phyloP scores from a whole-genome alignment of 2,888 invertebrate species.

The Lasioglossum malachurum region DNA sequence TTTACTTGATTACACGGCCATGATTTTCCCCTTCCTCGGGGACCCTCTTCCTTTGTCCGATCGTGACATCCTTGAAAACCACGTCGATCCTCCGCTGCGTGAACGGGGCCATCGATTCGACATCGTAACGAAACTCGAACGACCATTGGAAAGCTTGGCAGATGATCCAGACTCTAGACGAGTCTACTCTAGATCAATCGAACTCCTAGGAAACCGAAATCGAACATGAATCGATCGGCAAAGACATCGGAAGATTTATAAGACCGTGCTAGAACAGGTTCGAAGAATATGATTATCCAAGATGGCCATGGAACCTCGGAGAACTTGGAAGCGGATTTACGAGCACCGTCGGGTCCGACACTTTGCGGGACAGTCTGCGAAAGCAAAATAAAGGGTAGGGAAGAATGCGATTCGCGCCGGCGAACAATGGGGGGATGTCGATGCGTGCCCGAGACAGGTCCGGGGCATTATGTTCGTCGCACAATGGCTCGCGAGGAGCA shows the following conservation, averaged over 20 bases:
- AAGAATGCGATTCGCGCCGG: slow-evolving; percentile 76
- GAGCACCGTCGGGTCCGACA: slow-evolving; percentile 63
- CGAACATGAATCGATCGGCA: too few relatives aligned
- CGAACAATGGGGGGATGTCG: slow-evolving; percentile 77
- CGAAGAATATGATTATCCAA: neutral
- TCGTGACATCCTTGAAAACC: neutral
- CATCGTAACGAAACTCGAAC: too few relatives aligned
- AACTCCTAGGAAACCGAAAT: too few relatives aligned
- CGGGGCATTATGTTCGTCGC: slow-evolving; percentile 76
- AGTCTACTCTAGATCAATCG: too few relatives aligned
- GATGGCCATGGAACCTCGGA: neutral
- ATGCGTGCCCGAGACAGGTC: slow-evolving; percentile 81
- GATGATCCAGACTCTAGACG: too few relatives aligned
- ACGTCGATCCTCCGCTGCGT: neutral
- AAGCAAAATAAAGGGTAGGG: slow-evolving; percentile 54
- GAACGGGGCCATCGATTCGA: neutral
- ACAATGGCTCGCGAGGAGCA: slow-evolving; percentile 70
- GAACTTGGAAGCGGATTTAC: slow-evolving; percentile 18
- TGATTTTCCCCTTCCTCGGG: slow-evolving; percentile 34
- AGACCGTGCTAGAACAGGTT: neutral
- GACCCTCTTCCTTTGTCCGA: neutral
- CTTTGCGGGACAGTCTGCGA: slow-evolving; percentile 66
- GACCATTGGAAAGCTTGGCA: too few relatives aligned
- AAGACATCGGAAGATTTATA: neutral
- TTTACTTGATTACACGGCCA: slow-evolving; percentile 60